Conservation (phyloP, 2,113 vertebrate genomes). For the Syngnathoides biaculeatus region DNA sequence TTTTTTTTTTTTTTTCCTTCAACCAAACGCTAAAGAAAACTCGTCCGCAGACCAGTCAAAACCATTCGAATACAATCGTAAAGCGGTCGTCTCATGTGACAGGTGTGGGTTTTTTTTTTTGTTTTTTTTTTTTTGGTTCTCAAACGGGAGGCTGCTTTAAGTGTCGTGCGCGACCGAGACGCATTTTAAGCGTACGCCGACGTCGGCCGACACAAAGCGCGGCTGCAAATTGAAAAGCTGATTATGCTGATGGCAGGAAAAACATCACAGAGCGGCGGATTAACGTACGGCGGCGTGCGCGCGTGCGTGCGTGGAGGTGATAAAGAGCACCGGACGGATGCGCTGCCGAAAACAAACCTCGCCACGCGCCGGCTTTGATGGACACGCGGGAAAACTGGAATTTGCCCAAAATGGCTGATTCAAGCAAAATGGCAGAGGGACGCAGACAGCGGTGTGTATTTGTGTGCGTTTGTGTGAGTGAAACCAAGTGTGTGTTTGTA, state of each 20-base stretch:
- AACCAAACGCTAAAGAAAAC: slow-evolving; percentile 51
- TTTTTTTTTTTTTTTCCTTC: no score
- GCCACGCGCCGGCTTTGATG: not conserved
- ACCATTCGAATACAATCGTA: slow-evolving; percentile 36
- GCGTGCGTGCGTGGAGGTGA: slow-evolving; percentile 38
- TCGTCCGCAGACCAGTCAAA: slow-evolving; percentile 52
- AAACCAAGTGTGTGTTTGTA: slow-evolving; percentile 35
- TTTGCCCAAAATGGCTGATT: not conserved
- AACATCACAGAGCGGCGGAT: slow-evolving; percentile 58
- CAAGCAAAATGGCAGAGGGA: slow-evolving; percentile 25
- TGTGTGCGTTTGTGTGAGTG: slow-evolving; percentile 4
- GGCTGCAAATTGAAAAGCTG: slow-evolving; percentile 46
- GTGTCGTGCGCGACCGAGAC: slow-evolving; percentile 37
- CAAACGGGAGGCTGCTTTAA: slow-evolving; percentile 34
- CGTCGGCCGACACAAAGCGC: slow-evolving; percentile 16
- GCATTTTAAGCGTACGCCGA: not conserved
- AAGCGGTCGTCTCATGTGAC: slow-evolving; percentile 49
- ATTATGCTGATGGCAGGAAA: slow-evolving; percentile 46
- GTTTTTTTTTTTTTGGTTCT: no score
- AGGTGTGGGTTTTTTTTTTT: slow-evolving; percentile 42
- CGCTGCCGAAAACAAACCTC: slow-evolving; percentile 67
- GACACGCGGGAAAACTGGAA: not conserved
- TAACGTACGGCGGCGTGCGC: slow-evolving; percentile 12
- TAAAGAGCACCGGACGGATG: slow-evolving; percentile 82
- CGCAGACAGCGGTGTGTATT: not conserved